Evolutionary conservation across 2,113 vertebrate genomes (phyloP), one percentile per base, ranked within the genome.

Genomic region (Seriola quinqueradiata): DNA sequence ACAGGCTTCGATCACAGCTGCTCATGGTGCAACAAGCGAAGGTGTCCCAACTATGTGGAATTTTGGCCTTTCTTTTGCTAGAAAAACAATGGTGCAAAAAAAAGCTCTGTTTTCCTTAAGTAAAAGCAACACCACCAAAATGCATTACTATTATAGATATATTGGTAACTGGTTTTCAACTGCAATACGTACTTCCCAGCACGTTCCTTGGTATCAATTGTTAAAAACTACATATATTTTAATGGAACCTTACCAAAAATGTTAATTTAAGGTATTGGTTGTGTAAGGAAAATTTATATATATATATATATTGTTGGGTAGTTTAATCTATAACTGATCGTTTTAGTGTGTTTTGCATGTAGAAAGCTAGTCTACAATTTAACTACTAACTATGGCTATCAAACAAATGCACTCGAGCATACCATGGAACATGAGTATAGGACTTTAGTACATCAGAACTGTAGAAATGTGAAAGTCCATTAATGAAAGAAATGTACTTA

Each of bases 401-500:
- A 73, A 44, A 19, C 25, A 17, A 52, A 38, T 25, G 21, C 8
- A 42, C 34, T 64, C 40, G 46, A 48, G 16, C n/a, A 32, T 40
- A 12, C 36, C 61, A 28, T 16, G 16, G 7, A 63, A 57, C 42
- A 3, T 23, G n/a, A 4, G 7, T 42, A 8, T 10, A 36, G 8
- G 34, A 28, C 40, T 23, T 72, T 40, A 36, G 65, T 65, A 59
- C 3, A 4, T 77, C 14, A 52, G 60, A 65, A 32, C 19, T 50
- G 11, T 21, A 28, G 28, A 28, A 28, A 28, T 28, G 28, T 28
- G 28, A 28, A 28, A 28, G 36, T 59, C 32, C 63, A 32, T 48
- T 52, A 55, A 23, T 54, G 6, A 59, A 64, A 6, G 34, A n/a
- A 75, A 72, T 42, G 16, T 73, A 36, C 3, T 72, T 65, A 21